phyloP scores from a whole-genome alignment of 2,797 vertebrate species.

The Mormyrus hasselquistii region DNA sequence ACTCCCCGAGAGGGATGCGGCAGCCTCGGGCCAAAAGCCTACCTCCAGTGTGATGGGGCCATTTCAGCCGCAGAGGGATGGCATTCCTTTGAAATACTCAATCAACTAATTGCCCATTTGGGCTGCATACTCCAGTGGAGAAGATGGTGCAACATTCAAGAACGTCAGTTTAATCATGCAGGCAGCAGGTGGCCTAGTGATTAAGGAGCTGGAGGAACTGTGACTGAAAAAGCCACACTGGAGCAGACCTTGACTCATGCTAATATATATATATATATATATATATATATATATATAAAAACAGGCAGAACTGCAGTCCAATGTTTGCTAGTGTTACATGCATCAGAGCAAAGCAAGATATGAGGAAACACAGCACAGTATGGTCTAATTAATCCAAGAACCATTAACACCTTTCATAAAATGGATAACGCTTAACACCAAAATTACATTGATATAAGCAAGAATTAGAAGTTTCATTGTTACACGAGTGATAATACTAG shows the following conservation, averaged over 20 bases:
- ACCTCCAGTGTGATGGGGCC: not conserved
- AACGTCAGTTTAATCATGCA: not conserved
- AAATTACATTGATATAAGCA: not conserved
- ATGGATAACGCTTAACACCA: not conserved
- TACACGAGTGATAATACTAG: not conserved
- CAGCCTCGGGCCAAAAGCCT: not conserved
- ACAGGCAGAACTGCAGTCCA: not conserved
- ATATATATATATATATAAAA: too few species aligned
- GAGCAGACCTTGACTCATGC: not conserved
- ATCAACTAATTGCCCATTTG: constrained; percentile 1
- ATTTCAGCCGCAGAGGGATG: not conserved
- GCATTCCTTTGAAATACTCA: not conserved
- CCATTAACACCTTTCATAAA: not conserved
- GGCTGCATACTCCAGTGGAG: not conserved
- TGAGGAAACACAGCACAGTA: not conserved
- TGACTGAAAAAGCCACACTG: not conserved
- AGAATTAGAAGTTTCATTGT: not conserved
- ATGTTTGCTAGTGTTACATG: not conserved
- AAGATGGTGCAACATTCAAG: not conserved
- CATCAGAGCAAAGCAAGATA: not conserved
- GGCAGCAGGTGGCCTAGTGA: constrained; percentile 6
- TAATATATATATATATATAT: constrained; percentile 2
- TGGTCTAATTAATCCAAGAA: not conserved
- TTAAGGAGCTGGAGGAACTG: not conserved
- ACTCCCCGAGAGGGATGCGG: constrained; percentile 39